phyloP scores from a whole-genome alignment of 2,888 invertebrate species.

The Diaphora mendica region DNA sequence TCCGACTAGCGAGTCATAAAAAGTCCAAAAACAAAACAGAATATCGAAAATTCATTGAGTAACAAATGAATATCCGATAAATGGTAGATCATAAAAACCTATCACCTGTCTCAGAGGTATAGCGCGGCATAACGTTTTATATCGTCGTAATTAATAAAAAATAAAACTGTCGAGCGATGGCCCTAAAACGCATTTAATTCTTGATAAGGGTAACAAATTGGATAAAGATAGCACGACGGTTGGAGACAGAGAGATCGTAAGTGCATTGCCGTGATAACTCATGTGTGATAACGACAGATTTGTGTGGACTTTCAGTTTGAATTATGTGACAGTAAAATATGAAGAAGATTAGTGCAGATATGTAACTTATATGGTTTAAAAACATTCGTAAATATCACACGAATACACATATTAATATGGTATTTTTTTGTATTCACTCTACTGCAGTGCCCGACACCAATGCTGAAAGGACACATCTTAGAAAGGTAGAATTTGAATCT shows the following conservation, averaged over 20 bases:
- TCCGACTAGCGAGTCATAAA: not conserved
- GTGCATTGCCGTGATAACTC: slow-evolving; percentile 84
- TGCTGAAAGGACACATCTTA: too few relatives aligned
- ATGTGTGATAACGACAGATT: slow-evolving; percentile 62
- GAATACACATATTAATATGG: too few relatives aligned
- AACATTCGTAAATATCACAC: not conserved
- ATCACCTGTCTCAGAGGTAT: slow-evolving; percentile 74
- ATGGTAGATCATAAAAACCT: slow-evolving; percentile 76
- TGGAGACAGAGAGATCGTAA: slow-evolving; percentile 84
- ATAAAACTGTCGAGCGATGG: slow-evolving; percentile 73
- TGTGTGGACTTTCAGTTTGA: slow-evolving; percentile 54
- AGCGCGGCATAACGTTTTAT: slow-evolving; percentile 62
- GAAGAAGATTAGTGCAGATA: not conserved
- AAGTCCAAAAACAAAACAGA: slow-evolving; percentile 40
- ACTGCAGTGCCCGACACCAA: too few relatives aligned
- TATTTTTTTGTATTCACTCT: too few relatives aligned
- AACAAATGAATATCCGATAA: slow-evolving; percentile 79
- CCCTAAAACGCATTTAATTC: slow-evolving; percentile 86
- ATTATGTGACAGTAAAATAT: slow-evolving; percentile 20
- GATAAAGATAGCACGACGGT: slow-evolving; percentile 82
- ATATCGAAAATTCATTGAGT: slow-evolving; percentile 65
- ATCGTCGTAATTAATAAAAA: slow-evolving; percentile 82
- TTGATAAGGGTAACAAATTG: slow-evolving; percentile 87
- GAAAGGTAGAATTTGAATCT: too few relatives aligned
- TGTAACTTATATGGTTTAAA: not conserved